These are phyloP conservation scores for Acyrthosiphon pisum DNA, from an alignment of 1,140 invertebrate genomes.

Conservation along the genomic window DNA sequence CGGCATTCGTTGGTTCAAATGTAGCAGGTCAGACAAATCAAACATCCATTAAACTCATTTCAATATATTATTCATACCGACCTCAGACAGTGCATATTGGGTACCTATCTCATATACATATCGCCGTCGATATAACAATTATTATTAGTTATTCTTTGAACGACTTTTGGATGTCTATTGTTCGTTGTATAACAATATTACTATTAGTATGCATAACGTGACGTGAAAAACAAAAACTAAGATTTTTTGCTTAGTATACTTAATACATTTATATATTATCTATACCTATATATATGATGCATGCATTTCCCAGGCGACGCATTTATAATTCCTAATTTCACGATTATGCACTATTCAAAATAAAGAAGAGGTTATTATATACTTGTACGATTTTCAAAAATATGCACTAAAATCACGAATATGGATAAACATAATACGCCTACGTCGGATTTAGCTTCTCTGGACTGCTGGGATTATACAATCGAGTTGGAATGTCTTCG, in stretches of 20 bases:
- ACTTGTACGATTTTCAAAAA: not conserved
- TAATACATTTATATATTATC: not conserved
- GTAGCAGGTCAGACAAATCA: constrained; percentile 20
- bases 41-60: constrained; percentile 23
- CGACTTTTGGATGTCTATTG: constrained; percentile 12
- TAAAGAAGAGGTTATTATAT: not conserved
- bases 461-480: constrained; percentile 83
- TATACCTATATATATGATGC: not conserved
- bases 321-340: not conserved
- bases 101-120: not conserved
- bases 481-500: constrained; percentile 79
- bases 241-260: not conserved
- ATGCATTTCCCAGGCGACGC: constrained; percentile 9
- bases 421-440: constrained; percentile 13
- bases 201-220: constrained; percentile 28
- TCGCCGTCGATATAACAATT: not conserved
- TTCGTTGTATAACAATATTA: constrained; percentile 11
- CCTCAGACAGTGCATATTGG: no score
- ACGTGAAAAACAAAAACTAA: not conserved
- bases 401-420: constrained; percentile 15
- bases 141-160: constrained; percentile 34
- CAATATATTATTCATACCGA: constrained; percentile 1
- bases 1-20: not conserved
- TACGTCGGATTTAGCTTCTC: constrained; percentile 67
- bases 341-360: not conserved